A percentile compares a stretch with the other conserved stretches of the same genome.
These are phyloP conservation scores for Autographa gamma DNA, from an alignment of 2,888 invertebrate species.

Conservation along the genomic window DNA sequence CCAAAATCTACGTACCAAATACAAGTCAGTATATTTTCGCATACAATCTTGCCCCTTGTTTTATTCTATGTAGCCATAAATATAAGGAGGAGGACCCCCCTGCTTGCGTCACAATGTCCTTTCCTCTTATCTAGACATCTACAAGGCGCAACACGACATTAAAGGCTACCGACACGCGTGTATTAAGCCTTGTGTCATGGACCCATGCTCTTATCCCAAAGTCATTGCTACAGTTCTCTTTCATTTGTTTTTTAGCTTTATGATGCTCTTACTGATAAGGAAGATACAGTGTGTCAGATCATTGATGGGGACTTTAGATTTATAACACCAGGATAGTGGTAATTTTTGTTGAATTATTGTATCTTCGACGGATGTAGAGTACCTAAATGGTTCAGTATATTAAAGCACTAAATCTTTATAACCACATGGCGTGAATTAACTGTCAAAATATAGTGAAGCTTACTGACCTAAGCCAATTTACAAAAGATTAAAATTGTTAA, in stretches of 20 bases:
- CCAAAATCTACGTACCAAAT: conserved; percentile 15
- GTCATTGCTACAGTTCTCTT: conserved; percentile 29
- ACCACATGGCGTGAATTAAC: conserved; percentile 28
- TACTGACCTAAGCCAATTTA: conserved; percentile 50
- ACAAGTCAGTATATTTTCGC: conserved; percentile 42
- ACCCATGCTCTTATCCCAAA: conserved; percentile 45
- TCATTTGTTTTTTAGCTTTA: neutral
- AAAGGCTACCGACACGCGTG: conserved; percentile 76
- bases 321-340: neutral
- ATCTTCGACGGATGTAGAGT: neutral
- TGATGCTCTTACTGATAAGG: neutral
- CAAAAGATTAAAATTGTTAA: conserved; percentile 55
- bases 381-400: neutral
- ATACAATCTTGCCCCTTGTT: conserved; percentile 22
- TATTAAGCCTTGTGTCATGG: conserved; percentile 56
- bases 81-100: conserved; percentile 60
- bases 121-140: conserved; percentile 80
- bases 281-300: neutral
- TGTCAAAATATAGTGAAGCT: conserved; percentile 42
- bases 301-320: neutral
- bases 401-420: conserved; percentile 8
- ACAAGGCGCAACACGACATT: conserved; percentile 75
- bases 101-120: conserved; percentile 60
- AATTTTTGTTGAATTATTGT: neutral
- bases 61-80: conserved; percentile 58